Evolutionary conservation across 2,888 invertebrate genomes (phyloP), one percentile per base, ranked within the genome.

Genomic region (Emmelina monodactyla): DNA sequence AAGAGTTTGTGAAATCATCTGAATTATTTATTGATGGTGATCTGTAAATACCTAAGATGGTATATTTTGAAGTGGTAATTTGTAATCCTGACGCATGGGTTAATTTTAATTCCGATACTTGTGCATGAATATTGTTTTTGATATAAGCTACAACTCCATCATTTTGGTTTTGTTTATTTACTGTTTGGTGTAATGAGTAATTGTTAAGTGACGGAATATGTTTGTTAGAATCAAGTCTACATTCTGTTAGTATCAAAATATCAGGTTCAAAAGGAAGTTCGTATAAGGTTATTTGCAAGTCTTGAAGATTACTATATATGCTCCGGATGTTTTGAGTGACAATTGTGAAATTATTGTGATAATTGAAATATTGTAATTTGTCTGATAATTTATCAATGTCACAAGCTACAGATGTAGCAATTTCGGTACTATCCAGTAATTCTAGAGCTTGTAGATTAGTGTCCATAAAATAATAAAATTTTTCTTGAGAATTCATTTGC

Each of bases 81-180:
- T 41, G 36, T 7, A 41, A 9, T 22, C 41, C 38, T 1, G 41
- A 33, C 1, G 41, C 41, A 13, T 32, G 32, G 12, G 14, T 14
- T 1, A 41, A 9, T 0, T 7, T 14, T 7, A 41, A 11, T 36
- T 42, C 42, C 30, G 34, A 37, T 3, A 36, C 34, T 2, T 25
- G 7, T 10, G 39, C 38, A 13, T 33, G n/a, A 9, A 38, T 22
- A 7, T 12, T 2, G 2, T 19, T 34, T 12, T 38, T 39, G 7
- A 39, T 37, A 22, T 33, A 39, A 1, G 33, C 36, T 6, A 42
- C 39, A 11, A 42, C 41, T n/a, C 41, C 39, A 30, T 42, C 42
- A 15, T 38, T 40, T 29, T 35, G 39, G 28, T 37, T 40, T 1
- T 16, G 28, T 19, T 38, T 38, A 31, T 32, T 42, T 5, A 34